Conservation (phyloP, 2,888 invertebrate genomes). For the Thera britannica region DNA sequence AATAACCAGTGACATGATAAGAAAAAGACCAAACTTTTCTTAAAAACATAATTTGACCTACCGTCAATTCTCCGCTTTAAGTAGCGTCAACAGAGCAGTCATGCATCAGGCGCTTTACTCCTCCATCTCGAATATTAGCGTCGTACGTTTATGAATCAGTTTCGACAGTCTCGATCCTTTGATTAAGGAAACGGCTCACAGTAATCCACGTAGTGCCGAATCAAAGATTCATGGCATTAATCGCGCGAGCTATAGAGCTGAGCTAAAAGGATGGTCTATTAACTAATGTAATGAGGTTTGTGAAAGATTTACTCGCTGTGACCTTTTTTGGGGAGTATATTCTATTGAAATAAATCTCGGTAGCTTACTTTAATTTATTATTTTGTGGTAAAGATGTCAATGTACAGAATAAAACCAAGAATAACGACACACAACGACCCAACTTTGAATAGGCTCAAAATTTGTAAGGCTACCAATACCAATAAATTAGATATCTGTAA, state of each 20-base stretch:
- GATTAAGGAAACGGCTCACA: constrained; percentile 33
- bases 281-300: constrained; percentile 32
- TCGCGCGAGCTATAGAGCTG: constrained; percentile 29
- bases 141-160: constrained; percentile 39
- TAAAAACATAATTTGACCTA: not conserved
- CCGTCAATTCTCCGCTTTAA: not conserved
- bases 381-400: constrained; percentile 6
- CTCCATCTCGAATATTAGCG: constrained; percentile 40
- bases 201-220: constrained; percentile 31
- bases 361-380: constrained; percentile 13
- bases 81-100: constrained; percentile 22
- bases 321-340: constrained; percentile 10
- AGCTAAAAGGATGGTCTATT: constrained; percentile 34
- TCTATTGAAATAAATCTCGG: constrained; percentile 14
- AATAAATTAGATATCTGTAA: too few species aligned
- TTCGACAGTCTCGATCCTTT: constrained; percentile 35
- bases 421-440: too few species aligned
- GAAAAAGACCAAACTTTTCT: too few species aligned
- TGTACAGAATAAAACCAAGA: too few species aligned
- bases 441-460: too few species aligned
- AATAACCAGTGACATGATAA: too few species aligned
- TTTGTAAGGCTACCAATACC: too few species aligned
- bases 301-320: constrained; percentile 25
- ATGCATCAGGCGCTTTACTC: constrained; percentile 47
- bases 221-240: constrained; percentile 36